These are phyloP conservation scores for Collichthys lucidus DNA, from an alignment of 2,113 vertebrate species.

Conservation along the genomic window DNA sequence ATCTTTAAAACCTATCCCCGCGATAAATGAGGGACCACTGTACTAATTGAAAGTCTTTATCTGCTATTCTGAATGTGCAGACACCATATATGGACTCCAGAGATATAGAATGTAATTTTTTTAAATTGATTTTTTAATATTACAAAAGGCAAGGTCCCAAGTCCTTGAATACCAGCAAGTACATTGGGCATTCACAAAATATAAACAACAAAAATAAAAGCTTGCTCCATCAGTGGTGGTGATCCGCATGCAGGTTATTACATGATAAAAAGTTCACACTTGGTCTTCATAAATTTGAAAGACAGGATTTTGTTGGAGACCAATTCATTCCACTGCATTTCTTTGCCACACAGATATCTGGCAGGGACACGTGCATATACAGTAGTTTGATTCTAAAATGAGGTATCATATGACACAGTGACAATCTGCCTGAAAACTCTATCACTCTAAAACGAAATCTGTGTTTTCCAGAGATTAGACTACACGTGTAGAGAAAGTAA, in stretches of 20 bases:
- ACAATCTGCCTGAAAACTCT: not conserved
- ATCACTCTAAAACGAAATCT: no score
- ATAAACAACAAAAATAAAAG: conserved; percentile 1
- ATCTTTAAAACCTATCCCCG: no score
- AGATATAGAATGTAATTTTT: not conserved
- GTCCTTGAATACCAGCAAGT: conserved; percentile 53
- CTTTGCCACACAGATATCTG: not conserved
- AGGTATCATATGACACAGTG: not conserved
- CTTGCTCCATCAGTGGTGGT: not conserved
- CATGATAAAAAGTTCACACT: not conserved
- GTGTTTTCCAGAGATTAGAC: not conserved
- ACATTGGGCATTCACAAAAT: conserved; percentile 20
- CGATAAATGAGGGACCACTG: no score
- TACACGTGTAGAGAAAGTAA: not conserved
- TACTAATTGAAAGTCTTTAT: not conserved
- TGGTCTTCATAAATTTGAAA: not conserved
- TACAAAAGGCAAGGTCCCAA: conserved; percentile 33
- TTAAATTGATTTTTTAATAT: not conserved
- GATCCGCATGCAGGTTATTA: not conserved
- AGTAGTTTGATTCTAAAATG: not conserved
- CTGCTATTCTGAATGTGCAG: not conserved
- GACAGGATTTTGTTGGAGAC: not conserved
- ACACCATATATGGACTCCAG: conserved; percentile 2
- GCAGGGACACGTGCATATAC: not conserved
- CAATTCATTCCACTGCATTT: not conserved